Base-by-base conservation (phyloP, 2,888 invertebrate species). In the Charanyca ferruginea region DNA sequence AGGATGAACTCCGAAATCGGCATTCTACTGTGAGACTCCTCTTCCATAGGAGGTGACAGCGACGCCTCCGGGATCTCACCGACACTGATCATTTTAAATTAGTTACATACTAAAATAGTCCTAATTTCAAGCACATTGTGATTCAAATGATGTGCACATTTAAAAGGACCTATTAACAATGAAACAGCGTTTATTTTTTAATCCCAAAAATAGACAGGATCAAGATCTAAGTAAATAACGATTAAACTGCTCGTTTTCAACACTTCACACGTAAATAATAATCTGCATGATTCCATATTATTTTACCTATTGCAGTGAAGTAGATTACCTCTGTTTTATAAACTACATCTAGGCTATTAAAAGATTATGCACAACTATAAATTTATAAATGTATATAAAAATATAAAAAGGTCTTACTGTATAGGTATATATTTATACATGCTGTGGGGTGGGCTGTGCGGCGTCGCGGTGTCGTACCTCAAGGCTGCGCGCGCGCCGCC, bases 391-490 rank as follows among this genome's bases (percentile, higher is more conserved):
- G 9, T 35, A 3, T 35, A 57, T 1, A 54, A 22, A 20, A n/a
- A 32, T 4, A 47, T n/a, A 13, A 52, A 52, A 60, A 68, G 70
- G 73, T 93, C 94, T 94, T 66, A 95, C 95, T 90, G 88, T 60
- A 94, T 72, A 0, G 94, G 94, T 85, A 94, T 93, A 64, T 94
- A 94, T 84, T 91, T 94, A 74, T 94, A 90, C 41, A 87, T 91
- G 52, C 79, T 85, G 68, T 90, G 88, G 49, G 90, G 89, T 75
- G 93, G 93, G 53, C 93, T 81, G 77, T 94, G 85, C 44, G 95
- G 95, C 71, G 95, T 95, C 65, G 95, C 95, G 7, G 93, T 90
- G 81, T 93, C 93, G 85, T 94, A 94, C 42, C 89, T 88, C 57
- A 85, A 78, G 2, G 88, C 88, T 5, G 93, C 93, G 75, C 85